Conservation (phyloP, 2,888 invertebrate genomes). For the Lepidocyrtinus sp. region DNA sequence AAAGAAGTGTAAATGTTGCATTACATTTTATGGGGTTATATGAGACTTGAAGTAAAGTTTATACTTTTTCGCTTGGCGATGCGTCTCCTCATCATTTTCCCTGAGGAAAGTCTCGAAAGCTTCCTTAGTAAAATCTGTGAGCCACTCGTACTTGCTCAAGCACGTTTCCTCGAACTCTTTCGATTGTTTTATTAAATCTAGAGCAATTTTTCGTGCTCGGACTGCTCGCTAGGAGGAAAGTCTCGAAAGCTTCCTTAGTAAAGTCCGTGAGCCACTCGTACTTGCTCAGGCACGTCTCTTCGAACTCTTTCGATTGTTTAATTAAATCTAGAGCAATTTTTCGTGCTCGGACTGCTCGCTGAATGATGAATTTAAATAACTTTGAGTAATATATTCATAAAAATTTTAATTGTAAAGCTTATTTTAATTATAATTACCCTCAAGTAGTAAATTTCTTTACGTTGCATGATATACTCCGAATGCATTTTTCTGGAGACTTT, state of each 20-base stretch:
- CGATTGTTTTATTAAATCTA: slow-evolving; percentile 59
- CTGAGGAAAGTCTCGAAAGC: slow-evolving; percentile 66
- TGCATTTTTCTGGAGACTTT: slow-evolving; percentile 67
- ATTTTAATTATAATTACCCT: slow-evolving; percentile 57
- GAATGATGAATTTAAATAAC: slow-evolving; percentile 11
- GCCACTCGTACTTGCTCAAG: slow-evolving; percentile 67
- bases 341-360: slow-evolving; percentile 61
- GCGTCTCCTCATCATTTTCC: slow-evolving; percentile 67
- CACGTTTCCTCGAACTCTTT: slow-evolving; percentile 65
- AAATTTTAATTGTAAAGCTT: background rate
- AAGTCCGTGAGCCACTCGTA: slow-evolving; percentile 68
- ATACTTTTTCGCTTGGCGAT: slow-evolving; percentile 62
- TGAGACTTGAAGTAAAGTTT: background rate
- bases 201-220: slow-evolving; percentile 62
- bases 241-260: slow-evolving; percentile 65
- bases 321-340: slow-evolving; percentile 63
- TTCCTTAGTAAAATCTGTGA: slow-evolving; percentile 65
- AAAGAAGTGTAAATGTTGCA: background rate
- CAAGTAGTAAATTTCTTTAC: slow-evolving; percentile 66
- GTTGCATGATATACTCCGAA: slow-evolving; percentile 66
- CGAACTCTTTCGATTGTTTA: slow-evolving; percentile 59
- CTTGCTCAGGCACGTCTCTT: slow-evolving; percentile 65
- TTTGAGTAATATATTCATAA: background rate
- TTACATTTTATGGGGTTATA: background rate
- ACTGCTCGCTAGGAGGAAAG: slow-evolving; percentile 67